Conservation (phyloP, 2,888 invertebrate species). For the Loripinus fragilis region DNA sequence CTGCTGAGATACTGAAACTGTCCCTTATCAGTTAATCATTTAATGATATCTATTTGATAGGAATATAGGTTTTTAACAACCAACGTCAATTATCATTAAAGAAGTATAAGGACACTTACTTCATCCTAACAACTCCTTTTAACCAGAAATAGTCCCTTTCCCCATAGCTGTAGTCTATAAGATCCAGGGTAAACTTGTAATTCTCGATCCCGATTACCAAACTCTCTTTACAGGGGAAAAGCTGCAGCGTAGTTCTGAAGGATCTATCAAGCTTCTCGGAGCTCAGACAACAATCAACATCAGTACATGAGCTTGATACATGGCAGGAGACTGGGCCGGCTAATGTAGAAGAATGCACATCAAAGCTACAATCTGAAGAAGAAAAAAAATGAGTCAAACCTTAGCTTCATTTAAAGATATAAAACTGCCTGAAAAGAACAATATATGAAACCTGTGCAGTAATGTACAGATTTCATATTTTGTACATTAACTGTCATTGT, state of each 20-base stretch:
- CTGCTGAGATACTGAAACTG: too few species aligned
- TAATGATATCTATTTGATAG: too few species aligned
- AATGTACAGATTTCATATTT: too few species aligned
- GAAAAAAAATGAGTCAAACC: too few species aligned
- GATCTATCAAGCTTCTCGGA: slow-evolving; percentile 32
- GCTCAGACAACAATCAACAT: slow-evolving; percentile 51
- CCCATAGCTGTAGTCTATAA: slow-evolving; percentile 55
- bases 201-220: slow-evolving; percentile 52
- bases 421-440: too few species aligned
- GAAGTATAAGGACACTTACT: too few species aligned
- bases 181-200: slow-evolving; percentile 37
- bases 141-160: slow-evolving; percentile 46
- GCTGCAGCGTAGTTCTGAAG: slow-evolving; percentile 37
- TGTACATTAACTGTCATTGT: too few species aligned
- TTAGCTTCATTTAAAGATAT: too few species aligned
- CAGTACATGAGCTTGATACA: slow-evolving; percentile 46
- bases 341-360: slow-evolving; percentile 23
- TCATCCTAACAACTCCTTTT: slow-evolving; percentile 46
- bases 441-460: too few species aligned
- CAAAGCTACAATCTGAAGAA: slow-evolving; percentile 51
- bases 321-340: slow-evolving; percentile 49
- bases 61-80: too few species aligned
- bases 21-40: too few species aligned
- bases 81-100: too few species aligned
- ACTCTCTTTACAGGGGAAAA: slow-evolving; percentile 47